Evolutionary conservation across 2,797 vertebrate genomes (phyloP).

Genomic region (Poeciliopsis gracilis): DNA sequence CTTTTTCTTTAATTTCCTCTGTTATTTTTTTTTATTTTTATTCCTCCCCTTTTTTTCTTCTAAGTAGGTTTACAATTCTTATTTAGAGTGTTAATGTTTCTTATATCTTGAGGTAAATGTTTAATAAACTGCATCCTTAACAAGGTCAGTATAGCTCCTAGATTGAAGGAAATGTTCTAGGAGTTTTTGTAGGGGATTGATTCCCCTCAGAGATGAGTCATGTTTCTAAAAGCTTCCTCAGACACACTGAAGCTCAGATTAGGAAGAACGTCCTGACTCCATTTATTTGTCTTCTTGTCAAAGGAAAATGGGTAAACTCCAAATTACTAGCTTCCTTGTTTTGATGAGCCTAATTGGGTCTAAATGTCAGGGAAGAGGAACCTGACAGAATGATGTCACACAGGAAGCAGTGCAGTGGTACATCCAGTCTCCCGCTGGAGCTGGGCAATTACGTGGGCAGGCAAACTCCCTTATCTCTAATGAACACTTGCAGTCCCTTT

Average conservation of each 20-base stretch:
- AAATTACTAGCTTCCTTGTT: constrained; percentile 32
- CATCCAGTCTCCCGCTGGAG: constrained; percentile 65
- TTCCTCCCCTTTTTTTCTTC: neutral
- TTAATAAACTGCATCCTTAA: neutral
- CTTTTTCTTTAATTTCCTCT: neutral
- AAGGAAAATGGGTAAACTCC: constrained; percentile 24
- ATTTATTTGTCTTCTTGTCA: constrained; percentile 44
- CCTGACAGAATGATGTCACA: constrained; percentile 52
- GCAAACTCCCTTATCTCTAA: constrained; percentile 83
- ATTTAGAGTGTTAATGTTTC: neutral
- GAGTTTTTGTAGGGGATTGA: neutral
- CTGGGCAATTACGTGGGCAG: constrained; percentile 75
- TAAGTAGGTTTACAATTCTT: neutral
- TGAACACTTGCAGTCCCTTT: constrained; percentile 79
- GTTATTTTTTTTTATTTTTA: neutral
- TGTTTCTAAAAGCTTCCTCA: neutral
- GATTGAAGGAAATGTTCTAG: neutral
- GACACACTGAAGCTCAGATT: neutral
- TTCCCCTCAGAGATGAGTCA: neutral
- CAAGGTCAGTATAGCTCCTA: neutral
- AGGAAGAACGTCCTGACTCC: constrained; percentile 20
- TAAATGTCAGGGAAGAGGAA: constrained; percentile 58
- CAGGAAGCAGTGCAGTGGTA: constrained; percentile 63
- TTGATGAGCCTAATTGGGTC: constrained; percentile 60
- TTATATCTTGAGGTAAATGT: neutral